Percentiles rank a stretch among this genome's conserved stretches.
Evolutionary conservation across 2,113 vertebrate genomes (phyloP).

Genomic region (Phodopus roborovskii): DNA sequence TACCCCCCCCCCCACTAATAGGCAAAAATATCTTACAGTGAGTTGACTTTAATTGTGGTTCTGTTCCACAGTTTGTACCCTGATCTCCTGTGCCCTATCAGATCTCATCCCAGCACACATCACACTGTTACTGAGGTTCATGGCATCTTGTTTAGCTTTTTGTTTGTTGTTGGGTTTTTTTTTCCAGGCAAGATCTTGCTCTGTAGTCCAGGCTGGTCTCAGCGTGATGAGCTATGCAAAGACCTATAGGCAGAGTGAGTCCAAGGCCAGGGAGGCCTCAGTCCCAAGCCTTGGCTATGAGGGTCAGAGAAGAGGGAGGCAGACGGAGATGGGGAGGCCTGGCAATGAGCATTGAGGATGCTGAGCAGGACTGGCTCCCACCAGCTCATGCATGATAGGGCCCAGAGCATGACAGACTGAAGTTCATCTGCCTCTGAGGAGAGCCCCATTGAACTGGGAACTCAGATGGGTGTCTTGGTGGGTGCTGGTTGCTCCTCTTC

Average conservation of each 20-base stretch:
- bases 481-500: neutral
- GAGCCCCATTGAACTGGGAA: neutral
- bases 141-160: neutral
- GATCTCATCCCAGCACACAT: neutral
- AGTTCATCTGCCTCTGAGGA: neutral
- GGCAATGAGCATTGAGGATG: neutral
- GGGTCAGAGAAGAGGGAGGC: neutral
- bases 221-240: neutral
- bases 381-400: neutral
- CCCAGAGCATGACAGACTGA: neutral
- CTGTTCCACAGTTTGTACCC: neutral
- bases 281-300: neutral
- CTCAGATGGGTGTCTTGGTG: neutral
- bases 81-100: too few relatives aligned
- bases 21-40: neutral
- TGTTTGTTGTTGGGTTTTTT: neutral
- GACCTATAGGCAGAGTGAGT: neutral
- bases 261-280: neutral
- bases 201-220: neutral
- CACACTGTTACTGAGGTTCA: neutral
- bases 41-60: neutral
- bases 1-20: neutral
- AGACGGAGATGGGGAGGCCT: neutral
- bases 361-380: neutral
- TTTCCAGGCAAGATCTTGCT: neutral